These are phyloP conservation scores for Phlogophora meticulosa DNA, from an alignment of 2,888 invertebrate species.

Conservation along the genomic window DNA sequence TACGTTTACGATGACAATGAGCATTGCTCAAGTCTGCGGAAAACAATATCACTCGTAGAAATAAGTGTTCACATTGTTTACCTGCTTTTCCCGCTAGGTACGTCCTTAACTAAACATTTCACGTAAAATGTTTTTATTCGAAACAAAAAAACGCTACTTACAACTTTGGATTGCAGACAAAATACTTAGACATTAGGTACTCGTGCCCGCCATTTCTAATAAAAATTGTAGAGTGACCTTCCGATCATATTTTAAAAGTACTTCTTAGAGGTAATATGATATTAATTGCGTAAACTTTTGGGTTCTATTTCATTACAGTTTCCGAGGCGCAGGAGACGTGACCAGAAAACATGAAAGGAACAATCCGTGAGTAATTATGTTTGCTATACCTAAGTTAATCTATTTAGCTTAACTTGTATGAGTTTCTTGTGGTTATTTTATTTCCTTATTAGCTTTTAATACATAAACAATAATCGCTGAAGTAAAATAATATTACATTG, in stretches of 20 bases:
- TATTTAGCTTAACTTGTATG: slow-evolving; percentile 24
- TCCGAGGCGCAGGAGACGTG: slow-evolving; percentile 67
- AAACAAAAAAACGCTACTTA: slow-evolving; percentile 7
- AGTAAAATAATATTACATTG: not conserved
- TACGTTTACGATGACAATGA: slow-evolving; percentile 29
- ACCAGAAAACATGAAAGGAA: slow-evolving; percentile 69
- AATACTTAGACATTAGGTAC: slow-evolving; percentile 1
- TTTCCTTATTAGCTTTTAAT: too few species aligned
- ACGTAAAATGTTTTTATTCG: slow-evolving; percentile 38
- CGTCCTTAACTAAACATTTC: slow-evolving; percentile 26
- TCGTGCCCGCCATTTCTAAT: not conserved
- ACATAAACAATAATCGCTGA: not conserved
- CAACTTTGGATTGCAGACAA: slow-evolving; percentile 7
- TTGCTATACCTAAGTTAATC: slow-evolving; percentile 43
- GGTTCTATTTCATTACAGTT: slow-evolving; percentile 66
- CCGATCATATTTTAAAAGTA: slow-evolving; percentile 12
- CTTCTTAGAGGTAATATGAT: slow-evolving; percentile 54
- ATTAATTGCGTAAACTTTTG: slow-evolving; percentile 70
- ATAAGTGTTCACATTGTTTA: slow-evolving; percentile 48
- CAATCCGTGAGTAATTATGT: slow-evolving; percentile 58
- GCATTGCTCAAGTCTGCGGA: slow-evolving; percentile 46
- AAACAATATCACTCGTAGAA: slow-evolving; percentile 55
- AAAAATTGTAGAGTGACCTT: not conserved
- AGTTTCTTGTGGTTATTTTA: not conserved
- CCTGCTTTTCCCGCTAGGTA: slow-evolving; percentile 37